Evolutionary conservation across 2,113 vertebrate species (phyloP).

Genomic region (Psilopogon haemacephalus): DNA sequence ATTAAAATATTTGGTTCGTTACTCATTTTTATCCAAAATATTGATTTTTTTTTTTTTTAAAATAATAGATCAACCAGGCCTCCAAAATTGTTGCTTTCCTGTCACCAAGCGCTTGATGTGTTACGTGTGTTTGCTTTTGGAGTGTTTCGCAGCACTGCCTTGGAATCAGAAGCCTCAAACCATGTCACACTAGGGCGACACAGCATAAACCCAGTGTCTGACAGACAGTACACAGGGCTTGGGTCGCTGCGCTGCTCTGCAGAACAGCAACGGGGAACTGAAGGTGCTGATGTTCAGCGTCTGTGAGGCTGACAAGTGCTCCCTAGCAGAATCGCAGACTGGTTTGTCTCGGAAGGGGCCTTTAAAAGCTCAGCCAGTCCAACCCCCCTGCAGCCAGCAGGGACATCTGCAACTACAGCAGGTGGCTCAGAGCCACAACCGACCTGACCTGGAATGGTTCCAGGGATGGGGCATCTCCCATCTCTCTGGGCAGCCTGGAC

Average conservation of each 20-base stretch:
- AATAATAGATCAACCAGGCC: background rate
- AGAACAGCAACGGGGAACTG: background rate
- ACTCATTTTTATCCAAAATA: background rate
- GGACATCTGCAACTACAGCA: too few relatives aligned
- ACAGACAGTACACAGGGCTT: background rate
- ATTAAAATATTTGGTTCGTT: background rate
- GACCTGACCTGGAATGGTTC: too few relatives aligned
- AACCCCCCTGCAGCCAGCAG: too few relatives aligned
- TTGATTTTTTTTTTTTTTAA: background rate
- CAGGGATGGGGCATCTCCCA: too few relatives aligned
- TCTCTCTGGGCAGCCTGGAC: too few relatives aligned
- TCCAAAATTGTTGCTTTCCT: background rate
- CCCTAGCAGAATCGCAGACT: too few relatives aligned
- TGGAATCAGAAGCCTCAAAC: accelerated
- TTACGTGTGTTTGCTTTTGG: accelerated
- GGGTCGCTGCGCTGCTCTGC: background rate
- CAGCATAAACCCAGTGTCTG: background rate
- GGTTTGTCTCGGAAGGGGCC: too few relatives aligned
- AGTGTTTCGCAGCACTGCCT: background rate
- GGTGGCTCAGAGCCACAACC: too few relatives aligned
- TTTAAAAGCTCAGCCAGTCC: too few relatives aligned
- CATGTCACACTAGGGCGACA: accelerated
- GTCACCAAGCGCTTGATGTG: background rate
- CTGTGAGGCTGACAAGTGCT: background rate
- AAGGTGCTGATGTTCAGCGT: background rate